These are phyloP conservation scores for Bubalus kerabau DNA, from an alignment of 2,113 vertebrate species.

Conservation along the genomic window DNA sequence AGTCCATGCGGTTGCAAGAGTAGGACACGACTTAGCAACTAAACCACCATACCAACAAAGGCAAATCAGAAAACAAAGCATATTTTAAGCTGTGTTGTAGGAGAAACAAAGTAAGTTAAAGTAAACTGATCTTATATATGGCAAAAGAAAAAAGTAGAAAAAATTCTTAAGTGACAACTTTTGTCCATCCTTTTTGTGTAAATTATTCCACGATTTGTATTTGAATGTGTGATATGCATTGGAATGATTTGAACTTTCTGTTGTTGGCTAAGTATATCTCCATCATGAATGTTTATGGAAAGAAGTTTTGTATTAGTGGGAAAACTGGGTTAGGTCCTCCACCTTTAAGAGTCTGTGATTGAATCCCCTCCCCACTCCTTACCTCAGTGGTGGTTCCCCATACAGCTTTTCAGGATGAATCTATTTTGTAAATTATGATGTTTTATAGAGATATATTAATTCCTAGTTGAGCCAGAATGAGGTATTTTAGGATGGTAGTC, in stretches of 20 bases:
- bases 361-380: background rate
- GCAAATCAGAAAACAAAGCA: background rate
- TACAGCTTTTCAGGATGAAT: background rate
- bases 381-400: background rate
- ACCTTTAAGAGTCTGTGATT: background rate
- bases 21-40: background rate
- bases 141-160: background rate
- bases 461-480: background rate
- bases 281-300: background rate
- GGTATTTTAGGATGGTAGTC: background rate
- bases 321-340: background rate
- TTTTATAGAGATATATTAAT: background rate
- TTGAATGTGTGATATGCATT: background rate
- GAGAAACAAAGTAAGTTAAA: background rate
- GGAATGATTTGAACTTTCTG: background rate
- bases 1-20: background rate
- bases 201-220: background rate
- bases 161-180: background rate
- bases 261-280: background rate
- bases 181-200: background rate
- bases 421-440: background rate
- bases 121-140: background rate
- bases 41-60: background rate
- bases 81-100: background rate
- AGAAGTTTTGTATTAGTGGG: background rate